A percentile compares a stretch with the other conserved stretches of the same genome.
Conservation (phyloP, 2,888 invertebrate genomes). For the Calliopum simillimum region DNA sequence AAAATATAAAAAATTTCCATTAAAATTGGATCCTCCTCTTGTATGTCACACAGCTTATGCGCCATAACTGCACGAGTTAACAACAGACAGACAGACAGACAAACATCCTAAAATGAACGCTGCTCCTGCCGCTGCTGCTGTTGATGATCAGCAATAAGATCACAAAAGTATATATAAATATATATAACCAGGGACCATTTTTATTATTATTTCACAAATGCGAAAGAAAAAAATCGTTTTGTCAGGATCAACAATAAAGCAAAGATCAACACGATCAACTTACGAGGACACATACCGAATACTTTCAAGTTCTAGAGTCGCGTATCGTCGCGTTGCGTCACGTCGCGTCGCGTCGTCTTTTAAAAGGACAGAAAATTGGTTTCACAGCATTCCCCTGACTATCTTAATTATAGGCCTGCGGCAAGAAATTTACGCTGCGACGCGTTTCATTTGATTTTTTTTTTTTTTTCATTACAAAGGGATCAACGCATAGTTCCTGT, state of each 20-base stretch:
- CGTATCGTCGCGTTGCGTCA: no score
- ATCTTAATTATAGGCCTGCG: constrained; percentile 55
- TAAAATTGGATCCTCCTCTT: constrained; percentile 53
- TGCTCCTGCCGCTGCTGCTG: background rate
- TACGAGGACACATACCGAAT: constrained; percentile 39
- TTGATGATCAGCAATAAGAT: constrained; percentile 3
- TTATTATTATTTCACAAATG: background rate
- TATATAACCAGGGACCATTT: constrained; percentile 6
- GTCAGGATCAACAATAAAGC: background rate
- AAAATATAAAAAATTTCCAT: constrained; percentile 47
- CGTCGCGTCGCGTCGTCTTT: constrained; percentile 48
- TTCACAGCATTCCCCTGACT: constrained; percentile 52
- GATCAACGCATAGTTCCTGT: constrained; percentile 48
- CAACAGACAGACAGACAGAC: background rate
- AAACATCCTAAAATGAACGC: background rate
- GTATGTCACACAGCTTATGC: constrained; percentile 51
- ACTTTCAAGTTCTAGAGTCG: constrained; percentile 36
- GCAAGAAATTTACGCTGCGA: constrained; percentile 44
- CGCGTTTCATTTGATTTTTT: constrained; percentile 33
- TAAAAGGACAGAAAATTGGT: constrained; percentile 55
- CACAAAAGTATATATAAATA: constrained; percentile 17
- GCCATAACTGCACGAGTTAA: constrained; percentile 9
- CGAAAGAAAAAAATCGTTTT: background rate
- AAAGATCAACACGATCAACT: constrained; percentile 30
- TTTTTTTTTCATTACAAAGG: constrained; percentile 51